These are phyloP conservation scores for Meiosimyza decipiens DNA, from an alignment of 2,888 invertebrate genomes.

Conservation along the genomic window DNA sequence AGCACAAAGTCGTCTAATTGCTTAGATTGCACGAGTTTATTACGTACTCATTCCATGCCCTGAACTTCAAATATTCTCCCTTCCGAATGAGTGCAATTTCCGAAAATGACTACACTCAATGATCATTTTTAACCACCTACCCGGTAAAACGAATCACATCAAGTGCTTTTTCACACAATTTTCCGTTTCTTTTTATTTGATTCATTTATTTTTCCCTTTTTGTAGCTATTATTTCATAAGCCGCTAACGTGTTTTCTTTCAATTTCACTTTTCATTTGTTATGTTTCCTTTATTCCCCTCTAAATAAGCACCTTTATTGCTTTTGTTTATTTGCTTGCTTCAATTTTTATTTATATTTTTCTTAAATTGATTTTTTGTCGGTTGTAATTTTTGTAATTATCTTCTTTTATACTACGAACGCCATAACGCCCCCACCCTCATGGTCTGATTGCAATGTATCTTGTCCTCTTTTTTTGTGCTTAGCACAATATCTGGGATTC, in stretches of 20 bases:
- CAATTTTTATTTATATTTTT: slow-evolving; percentile 33
- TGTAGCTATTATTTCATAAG: slow-evolving; percentile 33
- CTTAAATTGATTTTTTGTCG: slow-evolving; percentile 41
- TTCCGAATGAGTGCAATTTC: no score
- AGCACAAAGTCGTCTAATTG: no score
- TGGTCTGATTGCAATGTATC: neutral
- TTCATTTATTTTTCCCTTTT: slow-evolving; percentile 29
- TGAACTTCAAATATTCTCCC: no score
- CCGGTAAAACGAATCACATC: slow-evolving; percentile 55
- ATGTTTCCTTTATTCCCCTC: neutral
- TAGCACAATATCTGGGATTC: slow-evolving; percentile 3
- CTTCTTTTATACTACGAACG: slow-evolving; percentile 13
- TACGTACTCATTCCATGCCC: no score
- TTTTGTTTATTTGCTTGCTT: slow-evolving; percentile 33
- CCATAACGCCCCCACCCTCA: neutral
- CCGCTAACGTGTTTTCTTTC: slow-evolving; percentile 43
- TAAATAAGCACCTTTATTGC: neutral
- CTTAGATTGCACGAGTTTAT: no score
- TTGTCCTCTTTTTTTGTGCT: neutral
- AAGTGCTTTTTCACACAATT: slow-evolving; percentile 58
- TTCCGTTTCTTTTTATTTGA: slow-evolving; percentile 38
- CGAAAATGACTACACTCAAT: no score
- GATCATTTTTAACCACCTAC: slow-evolving; percentile 39
- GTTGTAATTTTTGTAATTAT: slow-evolving; percentile 39
- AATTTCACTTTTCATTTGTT: slow-evolving; percentile 36